phyloP scores from a whole-genome alignment of 2,113 vertebrate species.

The Lethenteron camtschaticum region DNA sequence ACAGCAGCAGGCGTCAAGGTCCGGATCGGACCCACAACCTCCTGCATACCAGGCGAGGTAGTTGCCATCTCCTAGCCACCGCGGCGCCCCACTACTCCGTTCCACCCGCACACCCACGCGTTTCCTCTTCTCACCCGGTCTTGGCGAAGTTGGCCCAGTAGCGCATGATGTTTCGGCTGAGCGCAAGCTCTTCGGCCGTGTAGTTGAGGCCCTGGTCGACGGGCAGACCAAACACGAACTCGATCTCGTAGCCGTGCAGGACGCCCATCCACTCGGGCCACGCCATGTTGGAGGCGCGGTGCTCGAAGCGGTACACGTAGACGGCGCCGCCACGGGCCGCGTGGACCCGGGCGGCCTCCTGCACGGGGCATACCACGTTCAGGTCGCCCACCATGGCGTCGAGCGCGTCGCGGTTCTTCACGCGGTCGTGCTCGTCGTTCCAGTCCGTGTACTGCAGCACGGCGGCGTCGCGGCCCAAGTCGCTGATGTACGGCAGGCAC shows the following conservation, averaged over 20 bases:
- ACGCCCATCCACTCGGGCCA: constrained; percentile 91
- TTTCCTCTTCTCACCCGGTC: constrained; percentile 38
- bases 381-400: constrained; percentile 71
- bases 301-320: constrained; percentile 58
- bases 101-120: too few relatives aligned
- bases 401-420: constrained; percentile 56
- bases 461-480: constrained; percentile 57
- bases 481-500: constrained; percentile 56
- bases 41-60: too few relatives aligned
- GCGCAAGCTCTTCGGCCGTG: constrained; percentile 39
- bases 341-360: constrained; percentile 37
- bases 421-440: constrained; percentile 47
- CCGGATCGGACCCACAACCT: too few relatives aligned
- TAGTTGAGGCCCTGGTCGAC: constrained; percentile 52
- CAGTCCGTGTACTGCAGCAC: constrained; percentile 74
- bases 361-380: constrained; percentile 61
- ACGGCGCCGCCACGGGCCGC: constrained; percentile 29
- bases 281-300: constrained; percentile 51
- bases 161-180: constrained; percentile 58
- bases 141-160: constrained; percentile 79
- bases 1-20: too few relatives aligned
- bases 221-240: constrained; percentile 68
- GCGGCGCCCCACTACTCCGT: too few relatives aligned
- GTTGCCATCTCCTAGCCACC: too few relatives aligned
- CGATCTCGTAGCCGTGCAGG: constrained; percentile 75